Percentiles rank a stretch among this genome's conserved stretches.
Conservation (phyloP, 2,888 invertebrate species). For the Hydriomena furcata region DNA sequence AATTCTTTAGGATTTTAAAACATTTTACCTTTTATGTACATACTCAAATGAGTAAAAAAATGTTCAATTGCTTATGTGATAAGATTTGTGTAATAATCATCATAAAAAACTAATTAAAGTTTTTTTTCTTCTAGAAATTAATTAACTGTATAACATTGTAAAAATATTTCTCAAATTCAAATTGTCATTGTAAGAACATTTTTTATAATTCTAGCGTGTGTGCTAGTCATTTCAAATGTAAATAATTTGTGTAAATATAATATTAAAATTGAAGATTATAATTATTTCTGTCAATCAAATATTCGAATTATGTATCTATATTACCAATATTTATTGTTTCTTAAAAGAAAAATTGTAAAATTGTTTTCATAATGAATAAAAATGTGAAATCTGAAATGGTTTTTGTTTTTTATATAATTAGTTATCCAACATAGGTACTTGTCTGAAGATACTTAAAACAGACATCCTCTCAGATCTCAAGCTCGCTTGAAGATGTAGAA, state of each 20-base stretch:
- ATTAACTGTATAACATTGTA: constrained; percentile 69
- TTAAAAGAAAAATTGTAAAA: constrained; percentile 71
- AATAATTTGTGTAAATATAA: constrained; percentile 72
- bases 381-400: constrained; percentile 42
- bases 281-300: constrained; percentile 74
- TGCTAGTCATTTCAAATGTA: constrained; percentile 64
- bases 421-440: too few species aligned
- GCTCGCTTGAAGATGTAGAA: too few species aligned
- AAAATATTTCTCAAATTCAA: constrained; percentile 45
- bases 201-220: constrained; percentile 61
- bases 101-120: not conserved
- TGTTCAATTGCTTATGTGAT: constrained; percentile 23
- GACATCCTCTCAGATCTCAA: too few species aligned
- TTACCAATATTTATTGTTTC: constrained; percentile 75
- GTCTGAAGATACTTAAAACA: too few species aligned
- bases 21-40: constrained; percentile 1
- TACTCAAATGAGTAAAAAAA: constrained; percentile 4
- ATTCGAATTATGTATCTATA: constrained; percentile 55
- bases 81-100: constrained; percentile 17
- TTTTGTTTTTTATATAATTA: not conserved
- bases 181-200: constrained; percentile 41
- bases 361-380: constrained; percentile 80
- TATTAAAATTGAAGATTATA: constrained; percentile 62
- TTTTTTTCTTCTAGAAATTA: constrained; percentile 9
- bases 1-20: constrained; percentile 8